phyloP scores from a whole-genome alignment of 2,113 vertebrate genomes.

The Podiceps cristatus region DNA sequence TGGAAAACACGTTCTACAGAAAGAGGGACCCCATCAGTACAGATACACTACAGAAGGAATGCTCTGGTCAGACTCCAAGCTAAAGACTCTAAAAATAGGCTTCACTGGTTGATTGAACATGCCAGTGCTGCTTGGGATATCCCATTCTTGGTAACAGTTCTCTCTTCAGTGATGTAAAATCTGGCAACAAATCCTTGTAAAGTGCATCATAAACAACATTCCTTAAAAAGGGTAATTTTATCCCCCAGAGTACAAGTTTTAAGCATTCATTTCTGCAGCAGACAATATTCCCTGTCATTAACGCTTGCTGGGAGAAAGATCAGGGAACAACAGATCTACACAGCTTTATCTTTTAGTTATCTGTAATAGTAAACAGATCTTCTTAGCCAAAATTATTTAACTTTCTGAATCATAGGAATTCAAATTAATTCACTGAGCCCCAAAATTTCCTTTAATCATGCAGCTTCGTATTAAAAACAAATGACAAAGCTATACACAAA shows the following conservation, averaged over 20 bases:
- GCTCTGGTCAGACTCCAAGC: constrained; percentile 32
- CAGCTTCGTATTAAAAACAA: neutral
- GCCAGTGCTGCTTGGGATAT: neutral
- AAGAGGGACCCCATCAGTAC: neutral
- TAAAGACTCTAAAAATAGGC: constrained; percentile 34
- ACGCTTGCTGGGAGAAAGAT: neutral
- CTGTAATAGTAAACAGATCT: neutral
- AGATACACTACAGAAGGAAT: neutral
- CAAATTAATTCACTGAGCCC: neutral
- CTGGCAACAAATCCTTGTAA: neutral
- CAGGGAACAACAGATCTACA: neutral
- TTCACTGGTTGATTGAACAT: neutral
- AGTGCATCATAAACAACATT: neutral
- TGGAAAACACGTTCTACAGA: neutral
- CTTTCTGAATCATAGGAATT: neutral
- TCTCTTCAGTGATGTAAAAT: neutral
- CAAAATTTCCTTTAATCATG: neutral
- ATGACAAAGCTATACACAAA: neutral
- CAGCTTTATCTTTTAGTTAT: neutral
- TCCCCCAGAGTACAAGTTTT: neutral
- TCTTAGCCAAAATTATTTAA: neutral
- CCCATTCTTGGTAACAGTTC: constrained; percentile 25
- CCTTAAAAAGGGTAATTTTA: neutral
- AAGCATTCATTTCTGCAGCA: neutral
- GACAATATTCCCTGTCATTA: neutral